phyloP scores from a whole-genome alignment of 2,113 vertebrate genomes.

The Laticauda colubrina region DNA sequence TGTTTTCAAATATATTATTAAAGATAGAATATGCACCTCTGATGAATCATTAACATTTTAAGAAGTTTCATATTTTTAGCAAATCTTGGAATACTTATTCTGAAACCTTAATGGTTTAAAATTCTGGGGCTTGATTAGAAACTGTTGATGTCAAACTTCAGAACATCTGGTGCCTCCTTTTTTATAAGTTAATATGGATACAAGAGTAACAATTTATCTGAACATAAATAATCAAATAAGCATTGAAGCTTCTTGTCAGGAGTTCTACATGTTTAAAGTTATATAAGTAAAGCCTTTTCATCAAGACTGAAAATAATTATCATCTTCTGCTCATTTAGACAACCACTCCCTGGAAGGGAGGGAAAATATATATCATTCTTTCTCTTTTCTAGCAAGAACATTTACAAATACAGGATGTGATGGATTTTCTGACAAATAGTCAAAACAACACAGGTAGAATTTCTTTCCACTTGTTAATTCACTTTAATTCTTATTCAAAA shows the following conservation, averaged over 20 bases:
- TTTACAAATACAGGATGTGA: neutral
- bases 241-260: constrained; percentile 5
- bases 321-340: neutral
- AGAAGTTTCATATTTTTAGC: neutral
- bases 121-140: neutral
- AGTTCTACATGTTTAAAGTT: neutral
- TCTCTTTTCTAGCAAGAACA: neutral
- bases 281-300: constrained; percentile 1
- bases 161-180: constrained; percentile 7
- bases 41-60: neutral
- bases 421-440: neutral
- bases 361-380: neutral
- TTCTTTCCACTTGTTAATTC: neutral
- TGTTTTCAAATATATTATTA: neutral
- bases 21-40: neutral
- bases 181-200: neutral
- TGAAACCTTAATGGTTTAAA: neutral
- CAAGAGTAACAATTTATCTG: constrained; percentile 3
- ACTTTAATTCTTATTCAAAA: neutral
- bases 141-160: neutral
- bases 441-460: neutral
- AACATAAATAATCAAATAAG: constrained; percentile 8
- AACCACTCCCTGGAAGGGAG: neutral
- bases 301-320: neutral
- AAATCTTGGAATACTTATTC: neutral